Base-by-base conservation (phyloP, 2,113 vertebrate species). In the Mesitornis unicolor region DNA sequence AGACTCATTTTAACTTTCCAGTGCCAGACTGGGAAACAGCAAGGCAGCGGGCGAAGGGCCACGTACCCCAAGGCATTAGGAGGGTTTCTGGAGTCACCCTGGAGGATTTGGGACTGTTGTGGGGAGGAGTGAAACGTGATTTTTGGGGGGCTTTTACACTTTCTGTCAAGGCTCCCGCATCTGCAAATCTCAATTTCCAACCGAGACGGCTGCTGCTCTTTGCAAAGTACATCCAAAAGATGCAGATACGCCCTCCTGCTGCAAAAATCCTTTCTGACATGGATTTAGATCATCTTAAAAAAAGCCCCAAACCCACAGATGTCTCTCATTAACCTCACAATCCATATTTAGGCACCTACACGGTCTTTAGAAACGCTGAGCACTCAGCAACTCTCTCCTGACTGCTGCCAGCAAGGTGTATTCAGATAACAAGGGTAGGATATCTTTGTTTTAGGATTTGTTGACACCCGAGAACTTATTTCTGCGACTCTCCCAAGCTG, bases 311-410 rank as follows among this genome's bases (percentile, higher is more conserved):
- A 4, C 31, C 73, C 89, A 24, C 64, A 33, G 65, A 13, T 5
- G 35, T 28, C 92, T 17, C 5, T 8, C 53, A 6, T 0, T 6
- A 9, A 6, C 28, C 13, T 47, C 1, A 0, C 28, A 33, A 26
- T 13, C 70, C 61, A 1, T 0, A 9, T 19, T 45, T 6, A n/a
- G 82, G 82, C 59, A 26, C 28, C 90, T 13, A 11, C 21, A 8
- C 15, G 1, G 2, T 2, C 26, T 5, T 7, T 2, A 1, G 33
- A 7, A 13, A 48, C 0, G 53, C 73, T 1, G 64, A 81, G 64
- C 33, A 0, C 60, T 31, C 36, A 2, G 60, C 40, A 29, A 18
- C 10, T 24, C 83, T 16, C 3, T 10, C 65, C 82, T 12, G 73
- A 25, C 68, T 5, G 24, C 45, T 16, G 50, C 26, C 4, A 53